These are phyloP conservation scores for Fringilla coelebs DNA, from an alignment of 2,797 vertebrate genomes.

Conservation along the genomic window DNA sequence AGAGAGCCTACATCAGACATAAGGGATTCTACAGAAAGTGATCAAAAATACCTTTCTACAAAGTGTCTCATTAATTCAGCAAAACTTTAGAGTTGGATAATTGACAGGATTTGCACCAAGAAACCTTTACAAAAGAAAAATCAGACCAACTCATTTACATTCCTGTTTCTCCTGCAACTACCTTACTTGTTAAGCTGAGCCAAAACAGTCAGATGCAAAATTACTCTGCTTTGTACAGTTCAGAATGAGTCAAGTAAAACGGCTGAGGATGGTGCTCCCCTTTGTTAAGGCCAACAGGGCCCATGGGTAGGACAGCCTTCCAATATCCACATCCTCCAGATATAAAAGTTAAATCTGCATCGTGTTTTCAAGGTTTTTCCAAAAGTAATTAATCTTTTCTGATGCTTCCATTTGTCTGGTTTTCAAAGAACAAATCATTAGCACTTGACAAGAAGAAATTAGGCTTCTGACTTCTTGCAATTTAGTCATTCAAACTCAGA, in stretches of 20 bases:
- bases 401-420: background rate
- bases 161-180: background rate
- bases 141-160: slow-evolving; percentile 28
- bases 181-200: background rate
- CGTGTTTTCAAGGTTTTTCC: background rate
- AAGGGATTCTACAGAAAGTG: background rate
- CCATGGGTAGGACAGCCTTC: background rate
- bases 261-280: rapidly evolving
- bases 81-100: background rate
- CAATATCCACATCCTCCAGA: background rate
- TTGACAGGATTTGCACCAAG: slow-evolving; percentile 31
- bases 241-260: background rate
- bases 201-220: background rate
- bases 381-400: background rate
- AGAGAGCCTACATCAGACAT: background rate
- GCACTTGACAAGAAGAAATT: rapidly evolving
- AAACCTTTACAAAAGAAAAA: slow-evolving; percentile 29
- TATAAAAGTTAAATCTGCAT: background rate
- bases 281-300: background rate
- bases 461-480: background rate
- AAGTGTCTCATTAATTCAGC: slow-evolving; percentile 24
- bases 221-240: background rate
- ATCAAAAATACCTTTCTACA: background rate
- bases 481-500: background rate
- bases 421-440: background rate